These are phyloP conservation scores for Villa cingulata DNA, from an alignment of 2,888 invertebrate species.

Conservation along the genomic window DNA sequence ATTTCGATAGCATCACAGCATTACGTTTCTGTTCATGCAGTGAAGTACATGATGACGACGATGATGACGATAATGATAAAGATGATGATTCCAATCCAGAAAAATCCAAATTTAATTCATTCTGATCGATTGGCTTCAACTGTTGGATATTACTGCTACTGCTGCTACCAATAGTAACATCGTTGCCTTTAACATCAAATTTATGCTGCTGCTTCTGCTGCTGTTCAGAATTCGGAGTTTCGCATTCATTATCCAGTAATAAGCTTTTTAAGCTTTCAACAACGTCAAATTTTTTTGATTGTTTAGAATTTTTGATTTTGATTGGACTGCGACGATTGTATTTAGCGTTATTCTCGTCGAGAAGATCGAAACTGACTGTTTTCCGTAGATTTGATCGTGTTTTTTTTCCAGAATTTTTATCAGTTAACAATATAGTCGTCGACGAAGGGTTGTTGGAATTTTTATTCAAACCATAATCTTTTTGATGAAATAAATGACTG, in stretches of 20 bases:
- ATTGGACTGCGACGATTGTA: slow-evolving; percentile 10
- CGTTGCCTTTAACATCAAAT: no score
- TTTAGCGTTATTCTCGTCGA: slow-evolving; percentile 16
- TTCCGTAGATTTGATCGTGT: slow-evolving; percentile 23
- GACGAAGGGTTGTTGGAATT: not conserved
- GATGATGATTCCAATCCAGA: slow-evolving; percentile 25
- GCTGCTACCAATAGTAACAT: no score
- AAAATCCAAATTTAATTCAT: slow-evolving; percentile 22
- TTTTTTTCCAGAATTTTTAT: slow-evolving; percentile 14
- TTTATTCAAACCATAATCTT: no score
- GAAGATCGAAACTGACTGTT: slow-evolving; percentile 34
- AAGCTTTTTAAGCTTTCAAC: not conserved
- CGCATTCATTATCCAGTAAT: no score
- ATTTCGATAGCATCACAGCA: not conserved
- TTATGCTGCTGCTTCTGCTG: no score
- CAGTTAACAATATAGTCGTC: slow-evolving; percentile 20
- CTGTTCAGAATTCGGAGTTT: no score
- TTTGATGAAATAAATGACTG: no score
- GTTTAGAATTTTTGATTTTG: no score
- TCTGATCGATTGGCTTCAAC: slow-evolving; percentile 6
- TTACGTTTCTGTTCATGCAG: not conserved
- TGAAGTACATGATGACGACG: slow-evolving; percentile 4
- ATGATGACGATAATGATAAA: slow-evolving; percentile 6
- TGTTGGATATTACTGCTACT: no score
- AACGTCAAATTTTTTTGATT: slow-evolving; percentile 2